Evolutionary conservation across 2,888 invertebrate species (phyloP), one percentile per base, ranked within the genome.

Genomic region (Petrophora chlorosata): DNA sequence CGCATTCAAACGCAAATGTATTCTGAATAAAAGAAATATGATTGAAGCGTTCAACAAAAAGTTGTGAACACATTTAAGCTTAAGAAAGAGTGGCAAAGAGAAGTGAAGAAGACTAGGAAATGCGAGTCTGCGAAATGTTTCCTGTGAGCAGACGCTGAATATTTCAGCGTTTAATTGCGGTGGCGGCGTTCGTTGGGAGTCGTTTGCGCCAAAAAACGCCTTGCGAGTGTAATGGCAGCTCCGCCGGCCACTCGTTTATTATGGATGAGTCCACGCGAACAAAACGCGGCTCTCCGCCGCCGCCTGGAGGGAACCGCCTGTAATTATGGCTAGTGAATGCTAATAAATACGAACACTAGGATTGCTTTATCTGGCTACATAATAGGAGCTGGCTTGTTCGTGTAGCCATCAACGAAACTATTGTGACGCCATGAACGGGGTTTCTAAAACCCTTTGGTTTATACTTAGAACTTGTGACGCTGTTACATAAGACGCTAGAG

Each of bases 121-220:
- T 35, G 32, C 26, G 36, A 36, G 45, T 19, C 38, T 36, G 38
- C 45, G 46, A 51, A 51, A 51, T 36, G 46, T 57, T 49, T 26
- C 30, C 30, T 33, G 32, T 7, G 38, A 57, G 40, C 39, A 48
- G 59, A 64, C 65, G 65, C 64, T 79, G 73, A 79, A 79, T 80
- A 78, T 78, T 82, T 77, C 73, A 82, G 65, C 72, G 67, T 76
- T 77, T 76, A 76, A 76, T 76, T 81, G 77, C 75, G 69, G 64
- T 67, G 32, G 77, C 75, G 69, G 64, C 68, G 32, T 40, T 44
- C 49, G 32, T 39, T 26, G 50, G 42, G 44, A 55, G 47, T 57
- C 58, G 47, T 56, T 52, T 46, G 45, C 56, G 38, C 58, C 53
- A 56, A 61, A 55, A 54, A 56, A 53, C 39, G 30, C 16, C 45